These are phyloP conservation scores for Eolophus roseicapilla DNA, from an alignment of 2,113 vertebrate genomes.

Conservation along the genomic window DNA sequence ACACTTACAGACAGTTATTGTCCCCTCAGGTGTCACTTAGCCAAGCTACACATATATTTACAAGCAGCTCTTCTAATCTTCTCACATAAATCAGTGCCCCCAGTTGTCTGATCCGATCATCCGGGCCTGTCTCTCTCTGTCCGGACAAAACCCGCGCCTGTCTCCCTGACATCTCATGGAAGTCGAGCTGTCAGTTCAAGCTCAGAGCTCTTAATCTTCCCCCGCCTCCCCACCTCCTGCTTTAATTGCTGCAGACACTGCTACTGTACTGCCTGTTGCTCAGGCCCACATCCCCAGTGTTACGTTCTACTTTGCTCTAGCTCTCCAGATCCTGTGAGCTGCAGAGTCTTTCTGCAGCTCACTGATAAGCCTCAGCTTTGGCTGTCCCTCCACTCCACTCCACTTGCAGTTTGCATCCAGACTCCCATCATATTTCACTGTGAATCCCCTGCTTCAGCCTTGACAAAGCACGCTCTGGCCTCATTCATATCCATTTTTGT, in stretches of 20 bases:
- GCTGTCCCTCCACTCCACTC: background rate
- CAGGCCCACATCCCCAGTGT: background rate
- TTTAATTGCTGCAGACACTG: background rate
- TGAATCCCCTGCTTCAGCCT: background rate
- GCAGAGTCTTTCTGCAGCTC: background rate
- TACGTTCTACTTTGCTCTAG: background rate
- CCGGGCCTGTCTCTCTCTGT: slow-evolving; percentile 30
- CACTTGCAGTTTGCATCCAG: background rate
- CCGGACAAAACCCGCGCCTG: background rate
- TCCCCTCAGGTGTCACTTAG: slow-evolving; percentile 65
- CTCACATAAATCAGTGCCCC: slow-evolving; percentile 56
- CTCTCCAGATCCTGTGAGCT: background rate
- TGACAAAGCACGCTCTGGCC: background rate
- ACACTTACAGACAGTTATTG: slow-evolving; percentile 52
- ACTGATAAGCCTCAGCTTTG: background rate
- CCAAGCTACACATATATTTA: slow-evolving; percentile 52
- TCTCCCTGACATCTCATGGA: slow-evolving; percentile 52
- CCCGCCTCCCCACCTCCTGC: slow-evolving; percentile 12
- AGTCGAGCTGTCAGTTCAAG: slow-evolving; percentile 51
- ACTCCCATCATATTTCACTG: background rate
- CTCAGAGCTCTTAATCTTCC: slow-evolving; percentile 61
- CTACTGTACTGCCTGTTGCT: background rate
- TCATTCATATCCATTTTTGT: background rate
- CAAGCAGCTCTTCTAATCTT: slow-evolving; percentile 63
- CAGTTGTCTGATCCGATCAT: slow-evolving; percentile 52